Percentiles rank a stretch among this genome's conserved stretches.
Evolutionary conservation across 2,888 invertebrate species (phyloP).

Genomic region (Pandemis heparana): DNA sequence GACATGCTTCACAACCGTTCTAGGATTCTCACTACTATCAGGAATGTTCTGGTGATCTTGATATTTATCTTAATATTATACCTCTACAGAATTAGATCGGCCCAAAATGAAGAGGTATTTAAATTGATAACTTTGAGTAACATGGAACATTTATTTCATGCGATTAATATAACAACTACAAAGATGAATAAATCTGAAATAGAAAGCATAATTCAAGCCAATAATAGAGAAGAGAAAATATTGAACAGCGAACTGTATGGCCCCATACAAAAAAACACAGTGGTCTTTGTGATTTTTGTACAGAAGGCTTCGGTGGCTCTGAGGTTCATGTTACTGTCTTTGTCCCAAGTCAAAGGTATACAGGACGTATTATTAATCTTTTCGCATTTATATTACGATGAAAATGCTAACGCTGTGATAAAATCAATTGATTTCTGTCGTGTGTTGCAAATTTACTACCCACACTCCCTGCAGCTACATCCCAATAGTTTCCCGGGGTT

Average conservation of each 20-base stretch:
- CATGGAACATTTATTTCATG: constrained; percentile 29
- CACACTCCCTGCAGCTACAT: constrained; percentile 62
- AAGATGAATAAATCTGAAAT: constrained; percentile 18
- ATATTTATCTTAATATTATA: constrained; percentile 22
- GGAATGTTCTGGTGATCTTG: constrained; percentile 13
- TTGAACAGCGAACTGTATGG: constrained; percentile 57
- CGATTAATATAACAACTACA: constrained; percentile 4
- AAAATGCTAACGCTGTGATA: constrained; percentile 56
- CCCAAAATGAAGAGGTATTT: constrained; percentile 14
- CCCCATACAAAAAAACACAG: constrained; percentile 52
- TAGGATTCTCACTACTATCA: constrained; percentile 4
- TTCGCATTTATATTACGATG: constrained; percentile 63
- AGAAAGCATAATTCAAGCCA: constrained; percentile 1
- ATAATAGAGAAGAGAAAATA: constrained; percentile 53
- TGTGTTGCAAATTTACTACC: constrained; percentile 67
- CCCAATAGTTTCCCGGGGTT: constrained; percentile 60
- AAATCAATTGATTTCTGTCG: constrained; percentile 63
- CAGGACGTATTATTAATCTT: constrained; percentile 64
- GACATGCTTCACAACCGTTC: neutral
- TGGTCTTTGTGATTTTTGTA: constrained; percentile 61
- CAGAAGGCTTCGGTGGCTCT: constrained; percentile 54
- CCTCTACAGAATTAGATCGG: neutral
- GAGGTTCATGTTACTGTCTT: constrained; percentile 59
- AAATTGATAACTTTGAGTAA: constrained; percentile 21
- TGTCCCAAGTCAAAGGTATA: constrained; percentile 60